Base-by-base conservation (phyloP, 2,888 invertebrate genomes). In the Arrhopalites spinosus region DNA sequence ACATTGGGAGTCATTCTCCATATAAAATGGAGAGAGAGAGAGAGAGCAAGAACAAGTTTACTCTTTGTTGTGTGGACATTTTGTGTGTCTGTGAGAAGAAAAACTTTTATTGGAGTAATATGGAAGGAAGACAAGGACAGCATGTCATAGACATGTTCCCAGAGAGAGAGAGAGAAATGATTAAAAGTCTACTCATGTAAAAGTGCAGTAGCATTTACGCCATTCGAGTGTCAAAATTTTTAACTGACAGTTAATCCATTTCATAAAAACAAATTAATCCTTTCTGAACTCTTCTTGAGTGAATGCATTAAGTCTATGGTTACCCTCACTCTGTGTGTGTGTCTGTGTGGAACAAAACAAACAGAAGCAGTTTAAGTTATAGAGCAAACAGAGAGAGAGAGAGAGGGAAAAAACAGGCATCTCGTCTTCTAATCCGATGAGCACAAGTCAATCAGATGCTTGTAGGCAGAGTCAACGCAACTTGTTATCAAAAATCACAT, bases 231-330 rank as follows among this genome's bases (percentile, higher is more conserved):
- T 78, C 77, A 78, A 78, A 78, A 77, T 76, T 73, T 59, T 71
- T 72, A 78, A 78, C 77, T 77, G 78, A 78, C 78, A 78, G 78
- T 74, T 75, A 77, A 77, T 77, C 77, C 75, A 74, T 78, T 78
- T 75, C 61, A 77, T 67, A 77, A 75, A 74, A 78, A 70, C 69
- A 78, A 77, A 76, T 76, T 73, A 73, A 73, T 73, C 73, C 66
- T 71, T 59, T 68, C 68, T 59, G 36, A 70, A 70, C 70, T 70
- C 59, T 59, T 36, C 36, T 36, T 36, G 36, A 36, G 36, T 36
- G 36, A 36, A 11, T 36, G 36, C 36, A 36, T 36, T 36, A 36
- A 36, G 36, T n/a, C n/a, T n/a, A n/a, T 25, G 25, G 25, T 20
- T n/a, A 20, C 59, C 59, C 17, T 25, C 59, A 59, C 20, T 59